Evolutionary conservation across 2,888 invertebrate species (phyloP).

Genomic region (Acheta domesticus): DNA sequence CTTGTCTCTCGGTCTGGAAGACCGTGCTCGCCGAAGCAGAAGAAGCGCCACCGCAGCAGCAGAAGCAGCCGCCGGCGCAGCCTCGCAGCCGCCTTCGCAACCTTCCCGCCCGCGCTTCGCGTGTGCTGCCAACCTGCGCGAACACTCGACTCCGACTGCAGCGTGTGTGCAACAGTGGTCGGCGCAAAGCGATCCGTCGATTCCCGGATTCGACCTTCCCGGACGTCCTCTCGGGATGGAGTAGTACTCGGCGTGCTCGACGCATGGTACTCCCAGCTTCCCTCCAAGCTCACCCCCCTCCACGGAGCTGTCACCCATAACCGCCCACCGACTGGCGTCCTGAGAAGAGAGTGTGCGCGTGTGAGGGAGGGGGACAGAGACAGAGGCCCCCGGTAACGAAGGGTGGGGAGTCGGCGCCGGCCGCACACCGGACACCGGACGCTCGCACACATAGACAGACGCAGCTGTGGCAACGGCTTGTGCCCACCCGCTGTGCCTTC

Average conservation of each 20-base stretch:
- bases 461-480: background rate
- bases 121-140: no score
- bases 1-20: background rate
- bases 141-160: no score
- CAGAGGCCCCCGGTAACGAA: background rate
- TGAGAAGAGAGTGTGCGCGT: background rate
- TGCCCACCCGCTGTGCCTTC: constrained; percentile 18
- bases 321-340: background rate
- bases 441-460: background rate
- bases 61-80: no score
- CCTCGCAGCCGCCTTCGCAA: no score
- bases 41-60: background rate
- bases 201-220: no score
- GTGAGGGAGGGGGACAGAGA: background rate
- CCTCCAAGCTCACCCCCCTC: background rate
- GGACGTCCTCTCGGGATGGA: no score
- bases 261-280: background rate
- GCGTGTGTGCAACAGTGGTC: no score
- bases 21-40: background rate
- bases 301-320: background rate
- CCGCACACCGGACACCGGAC: background rate
- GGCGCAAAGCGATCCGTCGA: no score
- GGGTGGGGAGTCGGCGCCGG: background rate
- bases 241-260: no score
- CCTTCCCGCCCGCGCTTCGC: no score